These are phyloP conservation scores for Pristionchus pacificus DNA, from an alignment of 1,140 invertebrate genomes.

Conservation along the genomic window DNA sequence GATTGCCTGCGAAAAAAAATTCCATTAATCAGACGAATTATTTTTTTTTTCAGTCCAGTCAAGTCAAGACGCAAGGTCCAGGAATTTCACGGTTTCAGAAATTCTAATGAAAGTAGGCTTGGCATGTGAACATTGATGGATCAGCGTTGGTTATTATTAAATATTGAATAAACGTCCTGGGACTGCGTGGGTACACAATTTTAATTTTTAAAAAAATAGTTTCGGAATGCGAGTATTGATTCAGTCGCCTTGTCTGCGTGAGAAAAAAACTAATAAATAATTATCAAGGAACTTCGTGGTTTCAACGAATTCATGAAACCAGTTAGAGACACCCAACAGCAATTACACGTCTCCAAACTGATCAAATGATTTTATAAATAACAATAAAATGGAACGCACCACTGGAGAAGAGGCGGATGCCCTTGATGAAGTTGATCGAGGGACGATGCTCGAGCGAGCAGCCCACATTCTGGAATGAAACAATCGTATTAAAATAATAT, in stretches of 20 bases:
- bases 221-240: too few relatives aligned
- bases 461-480: slow-evolving; percentile 12
- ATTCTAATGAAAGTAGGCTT: slow-evolving; percentile 1
- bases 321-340: too few relatives aligned
- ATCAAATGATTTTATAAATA: not conserved
- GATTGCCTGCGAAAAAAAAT: slow-evolving; percentile 26
- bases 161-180: slow-evolving; percentile 14
- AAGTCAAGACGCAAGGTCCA: slow-evolving; percentile 6
- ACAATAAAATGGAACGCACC: slow-evolving; percentile 17
- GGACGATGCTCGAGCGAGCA: slow-evolving; percentile 7
- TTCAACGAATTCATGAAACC: not conserved
- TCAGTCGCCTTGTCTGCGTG: too few relatives aligned
- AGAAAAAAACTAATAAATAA: slow-evolving; percentile 1
- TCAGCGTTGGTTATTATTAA: not conserved
- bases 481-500: slow-evolving; percentile 23
- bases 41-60: slow-evolving; percentile 2
- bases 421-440: slow-evolving; percentile 23
- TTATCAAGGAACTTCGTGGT: not conserved
- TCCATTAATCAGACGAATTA: not conserved
- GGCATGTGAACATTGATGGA: not conserved
- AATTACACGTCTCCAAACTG: too few relatives aligned
- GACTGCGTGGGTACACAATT: not conserved
- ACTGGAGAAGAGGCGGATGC: slow-evolving; percentile 30
- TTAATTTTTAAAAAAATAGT: slow-evolving; percentile 16
- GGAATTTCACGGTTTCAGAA: slow-evolving; percentile 12